A percentile compares a stretch with the other conserved stretches of the same genome.
phyloP scores from a whole-genome alignment of 2,113 vertebrate species.

The Cynopterus brachyotis region DNA sequence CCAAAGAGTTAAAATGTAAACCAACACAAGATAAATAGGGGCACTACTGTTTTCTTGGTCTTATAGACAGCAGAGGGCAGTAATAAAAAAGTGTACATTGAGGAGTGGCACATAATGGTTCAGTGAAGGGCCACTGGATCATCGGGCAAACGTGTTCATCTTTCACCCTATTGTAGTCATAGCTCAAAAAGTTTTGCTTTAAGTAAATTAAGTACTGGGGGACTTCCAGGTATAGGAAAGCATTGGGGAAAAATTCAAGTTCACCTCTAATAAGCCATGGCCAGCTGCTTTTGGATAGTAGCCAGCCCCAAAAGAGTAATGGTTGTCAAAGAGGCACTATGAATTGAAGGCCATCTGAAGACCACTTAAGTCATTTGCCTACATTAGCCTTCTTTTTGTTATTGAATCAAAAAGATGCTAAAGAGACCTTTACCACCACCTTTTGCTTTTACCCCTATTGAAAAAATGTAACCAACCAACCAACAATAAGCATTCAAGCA shows the following conservation, averaged over 20 bases:
- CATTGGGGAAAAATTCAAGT: neutral
- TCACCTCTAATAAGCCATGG: conserved; percentile 63
- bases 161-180: neutral
- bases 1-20: conserved; percentile 66
- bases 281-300: conserved; percentile 48
- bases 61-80: neutral
- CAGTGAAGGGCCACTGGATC: neutral
- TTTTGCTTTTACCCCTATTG: conserved; percentile 41
- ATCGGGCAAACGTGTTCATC: neutral
- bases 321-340: conserved; percentile 63
- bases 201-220: conserved; percentile 75
- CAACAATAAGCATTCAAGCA: neutral
- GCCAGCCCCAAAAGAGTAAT: neutral
- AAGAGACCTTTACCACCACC: neutral
- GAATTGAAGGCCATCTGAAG: conserved; percentile 70
- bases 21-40: conserved; percentile 70
- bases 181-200: conserved; percentile 39
- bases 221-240: conserved; percentile 68
- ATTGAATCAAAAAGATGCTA: conserved; percentile 51
- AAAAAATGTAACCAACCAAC: conserved; percentile 60
- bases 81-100: neutral
- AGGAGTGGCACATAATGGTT: neutral
- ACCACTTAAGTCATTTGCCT: conserved; percentile 51
- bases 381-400: conserved; percentile 54
- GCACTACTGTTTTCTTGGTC: conserved; percentile 69